Evolutionary conservation across 2,888 invertebrate species (phyloP).

Genomic region (Latrodectus elegans): DNA sequence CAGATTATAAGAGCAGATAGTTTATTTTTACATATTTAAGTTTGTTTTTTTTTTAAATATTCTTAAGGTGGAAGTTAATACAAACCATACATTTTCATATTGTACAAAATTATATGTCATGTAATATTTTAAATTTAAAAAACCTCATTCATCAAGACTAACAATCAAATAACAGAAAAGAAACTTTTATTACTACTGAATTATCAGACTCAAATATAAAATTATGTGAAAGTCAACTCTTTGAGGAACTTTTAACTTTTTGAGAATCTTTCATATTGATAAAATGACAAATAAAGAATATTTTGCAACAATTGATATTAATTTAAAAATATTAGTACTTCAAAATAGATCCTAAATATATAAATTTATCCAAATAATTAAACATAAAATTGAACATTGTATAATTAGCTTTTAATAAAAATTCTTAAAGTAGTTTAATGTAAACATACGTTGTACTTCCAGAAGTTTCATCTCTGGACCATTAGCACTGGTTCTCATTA

Average conservation of each 20-base stretch:
- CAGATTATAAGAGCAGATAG: too few relatives aligned
- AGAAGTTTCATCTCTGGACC: conserved; percentile 66
- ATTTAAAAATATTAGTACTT: too few relatives aligned
- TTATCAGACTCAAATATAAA: not conserved
- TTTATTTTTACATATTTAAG: too few relatives aligned
- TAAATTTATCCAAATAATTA: too few relatives aligned
- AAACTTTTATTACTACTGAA: not conserved
- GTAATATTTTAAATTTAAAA: not conserved
- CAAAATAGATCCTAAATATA: too few relatives aligned
- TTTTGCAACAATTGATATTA: too few relatives aligned
- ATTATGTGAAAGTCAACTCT: too few relatives aligned
- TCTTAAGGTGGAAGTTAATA: not conserved
- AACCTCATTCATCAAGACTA: not conserved
- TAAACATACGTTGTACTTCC: conserved; percentile 63
- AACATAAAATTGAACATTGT: too few relatives aligned
- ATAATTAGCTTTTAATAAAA: not conserved
- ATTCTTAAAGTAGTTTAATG: not conserved
- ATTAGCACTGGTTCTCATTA: conserved; percentile 45
- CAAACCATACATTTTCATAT: not conserved
- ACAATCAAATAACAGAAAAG: not conserved
- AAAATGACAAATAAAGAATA: too few relatives aligned
- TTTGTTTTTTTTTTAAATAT: too few relatives aligned
- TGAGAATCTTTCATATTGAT: too few relatives aligned
- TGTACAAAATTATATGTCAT: not conserved
- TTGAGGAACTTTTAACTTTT: too few relatives aligned